phyloP scores from a whole-genome alignment of 2,113 vertebrate species.

The Vombatus ursinus region DNA sequence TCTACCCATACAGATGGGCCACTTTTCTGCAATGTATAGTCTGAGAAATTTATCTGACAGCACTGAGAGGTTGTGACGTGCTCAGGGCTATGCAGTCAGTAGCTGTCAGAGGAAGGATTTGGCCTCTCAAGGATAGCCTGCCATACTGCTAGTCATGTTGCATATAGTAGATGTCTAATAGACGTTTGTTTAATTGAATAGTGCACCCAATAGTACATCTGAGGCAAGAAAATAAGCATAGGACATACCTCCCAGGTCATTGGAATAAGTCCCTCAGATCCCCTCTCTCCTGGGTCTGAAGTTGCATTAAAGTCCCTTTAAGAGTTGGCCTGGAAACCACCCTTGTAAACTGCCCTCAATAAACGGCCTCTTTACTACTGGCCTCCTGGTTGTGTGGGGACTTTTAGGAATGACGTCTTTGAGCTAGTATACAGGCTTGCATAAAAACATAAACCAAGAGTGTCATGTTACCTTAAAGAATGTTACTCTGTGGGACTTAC shows the following conservation, averaged over 20 bases:
- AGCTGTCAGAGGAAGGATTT: no score
- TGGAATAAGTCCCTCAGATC: neutral
- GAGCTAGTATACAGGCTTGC: neutral
- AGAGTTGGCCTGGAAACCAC: conserved; percentile 9
- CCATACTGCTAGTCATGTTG: neutral
- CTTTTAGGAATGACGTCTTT: neutral
- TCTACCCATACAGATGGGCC: neutral
- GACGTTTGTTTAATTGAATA: neutral
- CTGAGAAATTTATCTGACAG: neutral
- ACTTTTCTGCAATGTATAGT: neutral
- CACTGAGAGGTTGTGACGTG: neutral
- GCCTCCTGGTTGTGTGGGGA: neutral
- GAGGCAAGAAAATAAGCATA: neutral
- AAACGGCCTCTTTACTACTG: neutral
- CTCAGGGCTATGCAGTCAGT: neutral
- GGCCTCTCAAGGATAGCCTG: neutral
- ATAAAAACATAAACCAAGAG: conserved; percentile 8
- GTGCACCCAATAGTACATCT: neutral
- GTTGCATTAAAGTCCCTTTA: neutral
- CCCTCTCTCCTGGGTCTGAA: neutral
- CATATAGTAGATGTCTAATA: neutral
- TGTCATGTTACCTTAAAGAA: neutral
- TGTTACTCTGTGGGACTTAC: neutral
- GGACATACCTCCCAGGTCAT: neutral
- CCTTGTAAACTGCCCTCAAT: neutral